Percentiles rank a stretch among this genome's conserved stretches.
Evolutionary conservation across 2,113 vertebrate genomes (phyloP).

Genomic region (Oreocharis arfaki): DNA sequence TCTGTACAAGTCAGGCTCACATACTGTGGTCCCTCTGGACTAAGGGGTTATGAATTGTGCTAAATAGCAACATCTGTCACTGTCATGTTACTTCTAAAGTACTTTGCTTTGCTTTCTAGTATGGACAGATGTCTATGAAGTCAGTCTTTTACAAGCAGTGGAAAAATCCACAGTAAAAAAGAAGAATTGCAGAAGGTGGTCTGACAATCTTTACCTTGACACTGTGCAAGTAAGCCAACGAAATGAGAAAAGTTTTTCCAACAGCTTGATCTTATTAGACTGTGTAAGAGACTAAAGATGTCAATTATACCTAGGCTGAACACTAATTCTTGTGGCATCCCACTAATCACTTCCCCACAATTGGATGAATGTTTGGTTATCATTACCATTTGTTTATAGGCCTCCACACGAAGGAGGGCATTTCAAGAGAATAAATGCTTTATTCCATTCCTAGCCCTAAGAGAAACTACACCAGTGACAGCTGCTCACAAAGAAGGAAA

Average conservation of each 20-base stretch:
- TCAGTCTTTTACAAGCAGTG: not conserved
- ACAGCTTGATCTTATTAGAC: conserved; percentile 4
- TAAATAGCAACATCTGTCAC: not conserved
- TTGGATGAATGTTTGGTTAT: not conserved
- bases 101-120: not conserved
- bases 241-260: not conserved
- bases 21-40: not conserved
- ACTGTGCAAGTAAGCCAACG: not conserved
- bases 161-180: not conserved
- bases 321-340: conserved; percentile 32
- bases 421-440: conserved; percentile 12
- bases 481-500: conserved; percentile 44
- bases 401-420: not conserved
- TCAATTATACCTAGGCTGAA: not conserved
- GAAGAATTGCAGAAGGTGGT: not conserved
- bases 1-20: not conserved
- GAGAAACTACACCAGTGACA: conserved; percentile 24
- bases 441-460: conserved; percentile 14
- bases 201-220: not conserved
- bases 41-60: not conserved
- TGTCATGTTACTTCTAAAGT: not conserved
- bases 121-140: not conserved
- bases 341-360: not conserved
- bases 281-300: conserved; percentile 4
- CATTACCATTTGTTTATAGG: conserved; percentile 36